These are phyloP conservation scores for Neogale vison DNA, from an alignment of 2,113 vertebrate genomes.

Conservation along the genomic window DNA sequence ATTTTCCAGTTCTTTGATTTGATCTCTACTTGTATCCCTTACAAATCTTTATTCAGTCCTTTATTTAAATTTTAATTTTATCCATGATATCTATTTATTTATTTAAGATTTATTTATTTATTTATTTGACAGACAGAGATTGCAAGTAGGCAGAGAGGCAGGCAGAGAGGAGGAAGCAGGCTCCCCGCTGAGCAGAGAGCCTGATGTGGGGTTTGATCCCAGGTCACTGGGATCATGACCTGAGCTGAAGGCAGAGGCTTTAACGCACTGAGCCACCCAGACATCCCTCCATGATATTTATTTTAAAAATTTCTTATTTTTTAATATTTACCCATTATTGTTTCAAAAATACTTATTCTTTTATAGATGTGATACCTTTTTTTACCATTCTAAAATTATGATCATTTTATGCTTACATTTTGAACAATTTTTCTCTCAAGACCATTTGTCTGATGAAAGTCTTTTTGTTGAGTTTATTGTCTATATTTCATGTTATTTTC, in stretches of 20 bases:
- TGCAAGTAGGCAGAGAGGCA: too few species aligned
- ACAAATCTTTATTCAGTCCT: neutral
- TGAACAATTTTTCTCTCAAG: neutral
- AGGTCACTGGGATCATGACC: too few species aligned
- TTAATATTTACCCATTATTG: neutral
- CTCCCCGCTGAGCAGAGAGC: too few species aligned
- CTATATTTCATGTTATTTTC: neutral
- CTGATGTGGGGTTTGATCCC: too few species aligned
- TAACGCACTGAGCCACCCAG: too few species aligned
- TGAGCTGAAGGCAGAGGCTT: too few species aligned
- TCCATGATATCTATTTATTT: neutral
- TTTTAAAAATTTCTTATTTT: neutral
- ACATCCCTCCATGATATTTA: neutral
- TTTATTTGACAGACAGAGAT: too few species aligned
- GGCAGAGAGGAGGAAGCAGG: too few species aligned
- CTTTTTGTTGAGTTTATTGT: neutral
- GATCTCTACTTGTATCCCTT: neutral
- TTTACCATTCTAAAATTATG: neutral
- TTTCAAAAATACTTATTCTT: neutral
- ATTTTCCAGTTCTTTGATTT: neutral
- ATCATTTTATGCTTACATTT: conserved; percentile 2
- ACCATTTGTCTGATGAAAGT: neutral
- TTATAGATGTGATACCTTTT: neutral
- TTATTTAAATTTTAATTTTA: neutral
- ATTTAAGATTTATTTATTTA: too few species aligned